Base-by-base conservation (phyloP, 2,888 invertebrate genomes). In the Parasteatoda lunata region DNA sequence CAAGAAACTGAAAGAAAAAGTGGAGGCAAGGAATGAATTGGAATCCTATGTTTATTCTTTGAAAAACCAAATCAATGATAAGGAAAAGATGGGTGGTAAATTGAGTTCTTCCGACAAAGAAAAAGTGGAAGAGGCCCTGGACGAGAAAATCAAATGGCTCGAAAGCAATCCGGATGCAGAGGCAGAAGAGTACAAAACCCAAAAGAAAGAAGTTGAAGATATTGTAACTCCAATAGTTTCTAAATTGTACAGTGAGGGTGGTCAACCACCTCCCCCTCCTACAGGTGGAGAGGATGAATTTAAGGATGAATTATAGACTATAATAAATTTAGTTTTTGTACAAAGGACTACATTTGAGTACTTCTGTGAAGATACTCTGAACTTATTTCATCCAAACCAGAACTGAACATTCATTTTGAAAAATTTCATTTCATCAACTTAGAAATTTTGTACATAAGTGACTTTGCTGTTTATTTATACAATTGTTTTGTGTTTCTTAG, bases 11-110 rank as follows among this genome's bases (percentile, higher is more conserved):
- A 97, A 97, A 93, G 97, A 98, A 93, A 94, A 96, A 77, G 98
- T 99, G 4, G 99, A 99, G 92, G 95, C 98, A 4, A 95, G 98
- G 90, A 99, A 99, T 92, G 99, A 99, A 92, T 94, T 99, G 80
- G 99, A 99, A 93, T 97, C 97, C 84, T 98, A 98, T 91, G 97
- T 98, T 0, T 99, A 99, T 93, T 97, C 98, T 4, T 94, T 99
- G 88, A 99, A 99, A 94, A 99, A 98, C 93, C 98, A 98, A 93
- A 94, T 99, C 52, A 94, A 94, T 83, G 99, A 99, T 92, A 99
- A 99, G 93, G 98, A 98, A 90, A 99, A 99, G 92, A 94, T 99
- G 84, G 99, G 98, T 65, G 95, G 97, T 78, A 99, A 98, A 92
- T 91, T 94, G 73, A 95, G 95, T 85, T 97, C 96, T 48, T 96